Percentiles rank a stretch among this genome's conserved stretches.
Evolutionary conservation across 1,140 invertebrate genomes (phyloP).

Genomic region (Agrilus planipennis): DNA sequence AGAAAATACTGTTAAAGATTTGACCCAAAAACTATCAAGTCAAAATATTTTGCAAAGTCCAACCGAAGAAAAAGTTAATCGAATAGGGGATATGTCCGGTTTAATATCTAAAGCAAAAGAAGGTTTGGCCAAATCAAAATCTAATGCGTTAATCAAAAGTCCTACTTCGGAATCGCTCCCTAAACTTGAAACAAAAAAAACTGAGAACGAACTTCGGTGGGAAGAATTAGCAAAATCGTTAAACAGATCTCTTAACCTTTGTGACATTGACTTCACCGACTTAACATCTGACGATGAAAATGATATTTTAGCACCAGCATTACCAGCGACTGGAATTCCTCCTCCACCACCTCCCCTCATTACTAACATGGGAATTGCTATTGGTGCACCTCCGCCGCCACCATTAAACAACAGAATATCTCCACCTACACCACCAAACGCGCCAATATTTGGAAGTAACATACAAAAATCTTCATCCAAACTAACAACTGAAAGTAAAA

Average conservation of each 20-base stretch:
- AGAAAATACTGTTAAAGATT: constrained; percentile 73
- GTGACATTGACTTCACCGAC: constrained; percentile 95
- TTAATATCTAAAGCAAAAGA: constrained; percentile 89
- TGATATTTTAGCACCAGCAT: constrained; percentile 48
- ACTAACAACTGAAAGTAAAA: constrained; percentile 33
- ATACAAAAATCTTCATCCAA: constrained; percentile 36
- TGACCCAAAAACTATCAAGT: constrained; percentile 71
- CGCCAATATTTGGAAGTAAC: constrained; percentile 22
- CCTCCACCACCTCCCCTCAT: constrained; percentile 57
- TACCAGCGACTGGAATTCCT: constrained; percentile 48
- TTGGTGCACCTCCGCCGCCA: constrained; percentile 39
- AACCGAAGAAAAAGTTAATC: constrained; percentile 38
- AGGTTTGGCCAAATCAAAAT: constrained; percentile 72
- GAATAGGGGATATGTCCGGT: constrained; percentile 74
- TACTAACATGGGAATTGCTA: constrained; percentile 31
- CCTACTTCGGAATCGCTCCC: constrained; percentile 48
- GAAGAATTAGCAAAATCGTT: constrained; percentile 76
- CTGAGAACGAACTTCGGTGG: constrained; percentile 91
- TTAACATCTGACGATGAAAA: constrained; percentile 69
- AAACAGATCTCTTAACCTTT: constrained; percentile 74
- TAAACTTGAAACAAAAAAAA: constrained; percentile 65
- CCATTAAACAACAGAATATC: constrained; percentile 31
- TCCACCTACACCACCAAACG: constrained; percentile 35
- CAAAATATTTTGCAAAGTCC: constrained; percentile 47
- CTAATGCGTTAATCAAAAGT: constrained; percentile 58